Percentiles rank a stretch among this genome's conserved stretches.
phyloP scores from a whole-genome alignment of 2,113 vertebrate species.

The Paratilapia polleni region DNA sequence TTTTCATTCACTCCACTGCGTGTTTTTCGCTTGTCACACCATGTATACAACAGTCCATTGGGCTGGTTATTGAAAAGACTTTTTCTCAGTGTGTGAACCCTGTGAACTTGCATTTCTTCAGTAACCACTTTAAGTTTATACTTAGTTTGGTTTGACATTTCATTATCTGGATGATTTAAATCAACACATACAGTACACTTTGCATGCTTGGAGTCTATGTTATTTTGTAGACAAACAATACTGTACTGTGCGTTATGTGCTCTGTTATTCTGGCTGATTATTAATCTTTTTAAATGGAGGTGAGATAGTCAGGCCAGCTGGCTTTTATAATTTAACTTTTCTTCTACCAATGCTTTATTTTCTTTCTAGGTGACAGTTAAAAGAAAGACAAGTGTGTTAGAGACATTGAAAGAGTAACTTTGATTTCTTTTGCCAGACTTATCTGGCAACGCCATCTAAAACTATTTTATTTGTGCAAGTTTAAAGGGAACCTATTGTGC shows the following conservation, averaged over 20 bases:
- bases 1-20: constrained; percentile 51
- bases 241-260: not conserved
- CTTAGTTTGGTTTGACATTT: not conserved
- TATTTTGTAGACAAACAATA: not conserved
- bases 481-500: not conserved
- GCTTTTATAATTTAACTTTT: not conserved
- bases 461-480: not conserved
- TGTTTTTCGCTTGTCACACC: constrained; percentile 31
- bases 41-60: constrained; percentile 1
- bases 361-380: not conserved
- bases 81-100: constrained; percentile 16
- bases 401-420: not conserved
- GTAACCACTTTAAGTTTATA: not conserved
- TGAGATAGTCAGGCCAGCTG: not conserved
- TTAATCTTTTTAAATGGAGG: not conserved
- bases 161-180: not conserved
- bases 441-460: not conserved
- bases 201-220: not conserved
- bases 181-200: not conserved
- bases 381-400: not conserved
- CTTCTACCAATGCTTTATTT: fast-evolving
- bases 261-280: not conserved
- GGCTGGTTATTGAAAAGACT: not conserved
- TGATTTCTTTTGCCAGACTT: not conserved
- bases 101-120: constrained; percentile 16